A percentile compares a stretch with the other conserved stretches of the same genome.
phyloP scores from a whole-genome alignment of 2,888 invertebrate species.

The Nebria salina region DNA sequence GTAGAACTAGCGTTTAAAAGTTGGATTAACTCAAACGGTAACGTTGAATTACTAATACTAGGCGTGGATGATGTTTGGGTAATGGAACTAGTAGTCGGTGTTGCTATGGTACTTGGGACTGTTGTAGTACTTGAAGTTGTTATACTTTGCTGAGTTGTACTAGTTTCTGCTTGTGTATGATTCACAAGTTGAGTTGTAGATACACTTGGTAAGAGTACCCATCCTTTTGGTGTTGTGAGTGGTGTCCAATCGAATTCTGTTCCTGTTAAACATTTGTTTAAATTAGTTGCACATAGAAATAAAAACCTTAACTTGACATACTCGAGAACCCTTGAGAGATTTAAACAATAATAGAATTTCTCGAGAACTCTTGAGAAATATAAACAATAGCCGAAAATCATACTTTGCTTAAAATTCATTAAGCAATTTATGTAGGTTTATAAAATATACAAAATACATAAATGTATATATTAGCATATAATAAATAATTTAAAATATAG shows the following conservation, averaged over 20 bases:
- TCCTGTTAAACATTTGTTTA: conserved; percentile 16
- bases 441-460: no score
- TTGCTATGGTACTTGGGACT: conserved; percentile 55
- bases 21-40: conserved; percentile 26
- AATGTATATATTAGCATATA: no score
- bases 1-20: conserved; percentile 19
- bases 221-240: conserved; percentile 72
- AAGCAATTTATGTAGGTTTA: no score
- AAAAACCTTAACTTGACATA: no score
- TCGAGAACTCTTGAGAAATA: no score
- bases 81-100: conserved; percentile 52
- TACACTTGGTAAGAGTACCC: conserved; percentile 68
- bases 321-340: no score
- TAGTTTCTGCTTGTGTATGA: conserved; percentile 46
- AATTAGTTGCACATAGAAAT: not conserved
- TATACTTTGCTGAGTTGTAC: conserved; percentile 42
- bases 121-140: conserved; percentile 49
- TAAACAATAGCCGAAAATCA: no score
- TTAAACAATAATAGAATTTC: no score
- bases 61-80: conserved; percentile 52
- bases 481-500: no score
- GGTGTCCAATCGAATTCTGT: conserved; percentile 68
- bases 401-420: no score
- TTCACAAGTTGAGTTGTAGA: conserved; percentile 44
- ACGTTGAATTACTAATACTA: conserved; percentile 16